Evolutionary conservation across 2,113 vertebrate species (phyloP).

Genomic region (Varanus salvator): DNA sequence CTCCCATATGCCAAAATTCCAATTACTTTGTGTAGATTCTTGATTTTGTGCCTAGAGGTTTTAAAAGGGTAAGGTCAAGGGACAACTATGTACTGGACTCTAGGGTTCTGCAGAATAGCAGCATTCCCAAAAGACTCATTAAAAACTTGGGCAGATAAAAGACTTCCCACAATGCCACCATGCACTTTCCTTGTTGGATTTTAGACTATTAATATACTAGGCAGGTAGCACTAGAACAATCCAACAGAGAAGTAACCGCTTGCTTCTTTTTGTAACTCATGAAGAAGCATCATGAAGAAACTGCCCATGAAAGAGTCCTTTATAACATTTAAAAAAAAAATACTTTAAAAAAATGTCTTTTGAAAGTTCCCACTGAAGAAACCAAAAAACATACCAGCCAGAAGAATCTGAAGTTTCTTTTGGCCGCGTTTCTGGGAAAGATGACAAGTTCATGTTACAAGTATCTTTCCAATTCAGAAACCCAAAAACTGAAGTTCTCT

Average conservation of each 20-base stretch:
- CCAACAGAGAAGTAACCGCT: neutral
- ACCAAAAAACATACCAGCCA: constrained; percentile 12
- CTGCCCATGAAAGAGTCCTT: neutral
- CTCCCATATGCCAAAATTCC: neutral
- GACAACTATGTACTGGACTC: constrained; percentile 44
- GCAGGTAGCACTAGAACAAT: constrained; percentile 45
- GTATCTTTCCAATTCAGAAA: constrained; percentile 12
- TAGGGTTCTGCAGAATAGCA: constrained; percentile 54
- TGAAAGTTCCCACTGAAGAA: constrained; percentile 20
- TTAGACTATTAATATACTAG: constrained; percentile 51
- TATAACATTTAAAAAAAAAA: neutral
- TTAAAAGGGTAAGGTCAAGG: neutral
- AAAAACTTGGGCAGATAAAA: constrained; percentile 68
- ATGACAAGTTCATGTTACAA: constrained; percentile 12
- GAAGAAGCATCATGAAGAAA: neutral
- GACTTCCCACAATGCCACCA: constrained; percentile 65
- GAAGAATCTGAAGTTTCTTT: constrained; percentile 21
- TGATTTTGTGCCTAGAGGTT: neutral
- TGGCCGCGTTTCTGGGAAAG: constrained; percentile 32
- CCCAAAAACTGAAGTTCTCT: neutral
- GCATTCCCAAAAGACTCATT: constrained; percentile 53
- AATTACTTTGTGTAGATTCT: constrained; percentile 8
- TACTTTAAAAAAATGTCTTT: neutral
- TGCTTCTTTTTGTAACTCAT: neutral
- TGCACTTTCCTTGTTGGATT: constrained; percentile 49